Percentiles rank a stretch among this genome's conserved stretches.
phyloP scores from a whole-genome alignment of 1,140 invertebrate genomes.

The Leptestheria dahalacensis region DNA sequence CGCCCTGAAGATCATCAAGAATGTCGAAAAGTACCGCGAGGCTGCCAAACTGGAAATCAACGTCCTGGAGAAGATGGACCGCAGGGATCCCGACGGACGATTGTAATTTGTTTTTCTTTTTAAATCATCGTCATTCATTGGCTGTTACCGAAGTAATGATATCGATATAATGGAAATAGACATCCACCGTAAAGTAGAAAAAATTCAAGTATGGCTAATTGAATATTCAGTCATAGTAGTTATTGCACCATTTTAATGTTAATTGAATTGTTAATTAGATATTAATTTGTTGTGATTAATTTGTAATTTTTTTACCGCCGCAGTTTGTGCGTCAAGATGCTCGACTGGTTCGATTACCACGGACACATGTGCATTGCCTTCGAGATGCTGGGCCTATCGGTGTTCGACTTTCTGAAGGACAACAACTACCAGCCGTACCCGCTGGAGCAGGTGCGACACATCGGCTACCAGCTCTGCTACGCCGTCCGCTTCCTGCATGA shows the following conservation, averaged over 20 bases:
- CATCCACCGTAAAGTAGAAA: no score
- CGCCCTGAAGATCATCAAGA: conserved; percentile 99
- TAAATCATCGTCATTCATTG: no score
- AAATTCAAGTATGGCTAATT: no score
- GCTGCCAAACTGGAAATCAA: conserved; percentile 98
- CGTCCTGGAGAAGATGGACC: conserved; percentile 89
- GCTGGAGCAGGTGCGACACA: conserved; percentile 91
- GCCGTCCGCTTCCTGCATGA: conserved; percentile 96
- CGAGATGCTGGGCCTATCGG: conserved; percentile 95
- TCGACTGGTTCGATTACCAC: conserved; percentile 98
- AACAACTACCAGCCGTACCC: conserved; percentile 98
- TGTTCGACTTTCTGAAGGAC: conserved; percentile 99
- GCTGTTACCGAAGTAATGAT: no score
- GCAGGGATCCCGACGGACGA: conserved; percentile 83
- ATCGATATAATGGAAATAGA: no score
- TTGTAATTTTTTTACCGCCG: no score
- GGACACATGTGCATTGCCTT: conserved; percentile 99
- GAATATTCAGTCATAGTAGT: no score
- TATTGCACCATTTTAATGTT: no score
- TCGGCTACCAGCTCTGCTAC: conserved; percentile 92
- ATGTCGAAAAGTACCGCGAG: conserved; percentile 98
- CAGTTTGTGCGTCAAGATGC: conserved; percentile 91
- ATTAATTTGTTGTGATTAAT: neutral
- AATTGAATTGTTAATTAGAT: no score
- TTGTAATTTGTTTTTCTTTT: conserved; percentile 23